Evolutionary conservation across 2,113 vertebrate genomes (phyloP), one percentile per base, ranked within the genome.

Genomic region (Bubo bubo): DNA sequence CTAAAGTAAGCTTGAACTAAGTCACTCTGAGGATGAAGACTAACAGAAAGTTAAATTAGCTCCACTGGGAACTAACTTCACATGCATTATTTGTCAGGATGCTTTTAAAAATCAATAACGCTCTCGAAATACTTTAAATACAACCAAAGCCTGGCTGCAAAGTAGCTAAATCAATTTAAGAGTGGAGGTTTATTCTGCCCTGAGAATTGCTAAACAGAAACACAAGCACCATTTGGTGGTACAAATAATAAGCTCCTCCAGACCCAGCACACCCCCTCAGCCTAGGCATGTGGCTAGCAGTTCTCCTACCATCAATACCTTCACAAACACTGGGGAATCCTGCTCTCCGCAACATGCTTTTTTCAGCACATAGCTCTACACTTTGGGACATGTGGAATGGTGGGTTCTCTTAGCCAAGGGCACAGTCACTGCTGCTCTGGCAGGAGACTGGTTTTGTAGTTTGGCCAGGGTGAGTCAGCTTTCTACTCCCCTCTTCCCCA

Each of bases 1-100:
- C 43, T 70, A 19, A 80, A 88, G 24, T 26, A 68, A 90, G 84
- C 56, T 67, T 86, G 35, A 92, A 75, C 49, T n/a, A 70, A 95
- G 34, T 53, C 60, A 68, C 6, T 55, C 56, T 39, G 37, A 92
- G n/a, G n/a, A 80, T 49, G 30, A 37, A 93, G 59, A 91, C 47
- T 45, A 85, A 68, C 17, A 87, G 81, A 74, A 63, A 83, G 75
- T 45, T 70, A 90, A 82, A 83, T 83, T 64, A 88, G n/a, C 35
- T 90, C 56, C 43, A 53, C 28, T 8, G 55, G 26, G 60, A 96
- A 58, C 24, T n/a, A 77, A 39, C 59, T 81, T 63, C 72, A 30
- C 30, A 53, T 5, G 2, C 8, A 35, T 70, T 70, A 22, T 55
- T 58, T 92, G 83, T 67, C 79, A 94, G 55, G 60, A 71, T 81